These are phyloP conservation scores for Mesochorus sp. DNA, from an alignment of 2,888 invertebrate species.

Conservation along the genomic window DNA sequence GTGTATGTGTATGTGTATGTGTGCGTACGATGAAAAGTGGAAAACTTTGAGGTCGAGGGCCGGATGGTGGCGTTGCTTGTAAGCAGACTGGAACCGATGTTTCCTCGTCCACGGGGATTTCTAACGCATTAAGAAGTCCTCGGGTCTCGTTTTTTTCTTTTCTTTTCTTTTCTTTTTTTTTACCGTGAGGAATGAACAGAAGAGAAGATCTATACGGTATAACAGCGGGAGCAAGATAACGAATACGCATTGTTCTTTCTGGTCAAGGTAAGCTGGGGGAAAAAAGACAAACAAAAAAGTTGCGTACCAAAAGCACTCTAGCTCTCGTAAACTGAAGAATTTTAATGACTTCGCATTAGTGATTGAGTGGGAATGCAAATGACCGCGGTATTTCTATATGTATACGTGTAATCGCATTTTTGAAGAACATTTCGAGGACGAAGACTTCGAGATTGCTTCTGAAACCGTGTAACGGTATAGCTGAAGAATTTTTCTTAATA, in stretches of 20 bases:
- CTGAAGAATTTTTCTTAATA: background rate
- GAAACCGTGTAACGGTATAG: background rate
- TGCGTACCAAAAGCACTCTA: slow-evolving; percentile 45
- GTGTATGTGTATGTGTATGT: background rate
- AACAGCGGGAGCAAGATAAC: slow-evolving; percentile 38
- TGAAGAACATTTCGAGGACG: background rate
- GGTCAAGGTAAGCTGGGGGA: slow-evolving; percentile 16
- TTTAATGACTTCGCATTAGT: slow-evolving; percentile 39
- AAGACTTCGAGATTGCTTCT: background rate
- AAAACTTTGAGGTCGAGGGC: slow-evolving; percentile 8
- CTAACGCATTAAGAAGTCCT: slow-evolving; percentile 70
- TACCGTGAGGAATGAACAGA: background rate
- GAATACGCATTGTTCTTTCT: slow-evolving; percentile 76
- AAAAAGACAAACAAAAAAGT: slow-evolving; percentile 28
- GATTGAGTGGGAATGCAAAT: slow-evolving; percentile 28
- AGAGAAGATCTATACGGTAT: background rate
- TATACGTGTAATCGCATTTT: background rate
- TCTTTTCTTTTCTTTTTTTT: background rate
- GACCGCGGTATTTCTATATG: background rate
- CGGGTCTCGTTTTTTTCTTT: slow-evolving; percentile 26
- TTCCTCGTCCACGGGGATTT: slow-evolving; percentile 71
- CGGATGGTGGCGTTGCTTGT: slow-evolving; percentile 29
- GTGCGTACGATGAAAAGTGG: background rate
- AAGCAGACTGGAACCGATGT: slow-evolving; percentile 60
- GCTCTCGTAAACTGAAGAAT: slow-evolving; percentile 38